Evolutionary conservation across 1,140 invertebrate genomes (phyloP).

Genomic region (Bombus waltoni): DNA sequence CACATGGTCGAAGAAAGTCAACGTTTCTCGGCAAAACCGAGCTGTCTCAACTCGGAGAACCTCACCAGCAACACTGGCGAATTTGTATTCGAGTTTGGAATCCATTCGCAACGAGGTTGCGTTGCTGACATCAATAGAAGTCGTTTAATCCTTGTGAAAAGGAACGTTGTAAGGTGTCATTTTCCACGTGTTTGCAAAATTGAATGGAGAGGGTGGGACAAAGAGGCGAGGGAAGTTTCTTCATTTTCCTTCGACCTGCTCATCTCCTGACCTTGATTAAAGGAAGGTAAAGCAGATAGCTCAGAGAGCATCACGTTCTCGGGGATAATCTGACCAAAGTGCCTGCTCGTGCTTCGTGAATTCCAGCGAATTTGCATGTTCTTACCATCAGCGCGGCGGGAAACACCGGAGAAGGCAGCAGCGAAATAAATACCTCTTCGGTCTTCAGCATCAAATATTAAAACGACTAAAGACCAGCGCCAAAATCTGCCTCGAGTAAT

Average conservation of each 20-base stretch:
- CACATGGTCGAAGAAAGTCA: too few relatives aligned
- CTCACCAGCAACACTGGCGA: too few relatives aligned
- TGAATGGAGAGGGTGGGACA: neutral
- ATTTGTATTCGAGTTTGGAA: neutral
- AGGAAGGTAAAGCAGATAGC: conserved; percentile 30
- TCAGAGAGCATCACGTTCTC: neutral
- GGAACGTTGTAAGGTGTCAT: neutral
- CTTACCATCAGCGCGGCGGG: neutral
- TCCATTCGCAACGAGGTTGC: neutral
- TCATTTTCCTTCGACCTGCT: neutral
- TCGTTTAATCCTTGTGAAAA: neutral
- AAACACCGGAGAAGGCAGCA: neutral
- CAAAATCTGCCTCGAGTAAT: neutral
- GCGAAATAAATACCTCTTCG: neutral
- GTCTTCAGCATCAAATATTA: neutral
- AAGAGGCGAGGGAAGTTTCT: neutral
- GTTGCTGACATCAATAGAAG: neutral
- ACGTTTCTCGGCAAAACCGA: too few relatives aligned
- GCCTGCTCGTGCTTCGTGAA: conserved; percentile 2
- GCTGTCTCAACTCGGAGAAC: too few relatives aligned
- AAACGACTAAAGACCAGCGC: neutral
- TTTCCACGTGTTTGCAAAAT: conserved; percentile 7
- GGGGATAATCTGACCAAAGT: conserved; percentile 12
- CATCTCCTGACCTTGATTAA: conserved; percentile 26
- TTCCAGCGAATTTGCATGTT: neutral